A percentile compares a stretch with the other conserved stretches of the same genome.
Evolutionary conservation across 2,888 invertebrate genomes (phyloP).

Genomic region (Salticus scenicus): DNA sequence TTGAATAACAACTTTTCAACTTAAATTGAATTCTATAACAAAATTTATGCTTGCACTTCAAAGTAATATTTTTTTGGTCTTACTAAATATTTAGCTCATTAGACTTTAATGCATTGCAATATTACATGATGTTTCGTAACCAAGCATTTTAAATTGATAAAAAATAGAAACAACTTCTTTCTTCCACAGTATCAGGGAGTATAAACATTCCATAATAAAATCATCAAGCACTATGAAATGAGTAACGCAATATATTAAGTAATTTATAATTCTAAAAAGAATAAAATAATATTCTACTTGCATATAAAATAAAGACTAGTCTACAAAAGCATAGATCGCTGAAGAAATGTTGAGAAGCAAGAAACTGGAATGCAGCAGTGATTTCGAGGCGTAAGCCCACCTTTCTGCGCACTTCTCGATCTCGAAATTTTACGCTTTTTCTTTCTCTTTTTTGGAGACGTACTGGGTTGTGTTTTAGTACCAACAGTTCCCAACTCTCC

Average conservation of each 20-base stretch:
- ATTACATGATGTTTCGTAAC: too few species aligned
- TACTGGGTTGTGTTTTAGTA: conserved; percentile 8
- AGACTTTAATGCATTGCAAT: too few species aligned
- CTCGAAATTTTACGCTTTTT: conserved; percentile 46
- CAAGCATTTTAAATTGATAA: too few species aligned
- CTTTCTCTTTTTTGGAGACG: conserved; percentile 41
- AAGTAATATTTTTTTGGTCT: too few species aligned
- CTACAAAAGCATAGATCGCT: conserved; percentile 56
- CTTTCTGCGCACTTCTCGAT: conserved; percentile 41
- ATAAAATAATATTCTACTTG: conserved; percentile 49
- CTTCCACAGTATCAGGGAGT: background rate
- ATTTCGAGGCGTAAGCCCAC: conserved; percentile 46
- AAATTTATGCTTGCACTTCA: too few species aligned
- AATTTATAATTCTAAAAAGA: background rate
- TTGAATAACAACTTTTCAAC: too few species aligned
- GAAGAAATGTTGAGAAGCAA: conserved; percentile 45
- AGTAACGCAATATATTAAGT: background rate
- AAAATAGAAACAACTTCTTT: too few species aligned
- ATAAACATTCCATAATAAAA: background rate
- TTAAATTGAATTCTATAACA: too few species aligned
- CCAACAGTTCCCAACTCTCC: conserved; percentile 21
- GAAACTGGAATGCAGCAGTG: conserved; percentile 40
- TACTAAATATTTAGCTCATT: too few species aligned
- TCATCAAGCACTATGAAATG: background rate
- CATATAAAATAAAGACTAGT: conserved; percentile 54